Base-by-base conservation (phyloP, 1,140 invertebrate genomes). In the Adoxophyes honmai region DNA sequence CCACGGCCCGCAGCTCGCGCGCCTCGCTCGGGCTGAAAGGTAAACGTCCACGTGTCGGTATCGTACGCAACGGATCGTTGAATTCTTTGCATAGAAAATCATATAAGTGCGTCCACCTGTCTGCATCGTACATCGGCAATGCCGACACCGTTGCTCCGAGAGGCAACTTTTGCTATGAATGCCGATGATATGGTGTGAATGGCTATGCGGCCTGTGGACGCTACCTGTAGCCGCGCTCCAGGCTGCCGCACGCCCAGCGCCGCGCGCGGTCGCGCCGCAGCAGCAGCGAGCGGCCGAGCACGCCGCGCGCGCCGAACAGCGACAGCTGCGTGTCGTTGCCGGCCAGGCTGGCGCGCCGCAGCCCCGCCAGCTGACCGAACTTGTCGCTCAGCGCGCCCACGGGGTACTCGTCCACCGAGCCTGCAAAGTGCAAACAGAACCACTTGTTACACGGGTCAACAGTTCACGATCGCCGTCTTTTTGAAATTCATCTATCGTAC, bases 301-400 rank as follows among this genome's bases (percentile, higher is more conserved):
- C 94, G 70, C 94, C 96, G 59, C 78, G 73, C 6, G 92, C 91
- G 5, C 97, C 97, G 86, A 96, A 98, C 10, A 99, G 81, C 0
- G 95, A 94, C 37, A 98, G 77, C 77, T 95, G 94, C 0, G 94
- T 95, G 73, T 99, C 98, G 63, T 96, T 96, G 72, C 93, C 96
- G 34, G 85, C 81, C 8, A 88, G 83, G 34, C 83, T 89, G 60
- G 91, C 93, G 48, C 89, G 90, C 5, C 88, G 92, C 14, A 91
- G 74, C 16, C 91, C 91, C 39, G 94, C 91, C 1, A 95, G 75
- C 1, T 90, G 89, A 0, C 97, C 97, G 82, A 96, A 97, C 89
- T 98, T 99, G 11, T 95, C 94, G 76, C 96, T 97, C 0, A 99
- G 82, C 83, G 98, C 96, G 0, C 97, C 97, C 68, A 97, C 92